Evolutionary conservation across 2,888 invertebrate genomes (phyloP), one percentile per base, ranked within the genome.

Genomic region (Meganola albula): DNA sequence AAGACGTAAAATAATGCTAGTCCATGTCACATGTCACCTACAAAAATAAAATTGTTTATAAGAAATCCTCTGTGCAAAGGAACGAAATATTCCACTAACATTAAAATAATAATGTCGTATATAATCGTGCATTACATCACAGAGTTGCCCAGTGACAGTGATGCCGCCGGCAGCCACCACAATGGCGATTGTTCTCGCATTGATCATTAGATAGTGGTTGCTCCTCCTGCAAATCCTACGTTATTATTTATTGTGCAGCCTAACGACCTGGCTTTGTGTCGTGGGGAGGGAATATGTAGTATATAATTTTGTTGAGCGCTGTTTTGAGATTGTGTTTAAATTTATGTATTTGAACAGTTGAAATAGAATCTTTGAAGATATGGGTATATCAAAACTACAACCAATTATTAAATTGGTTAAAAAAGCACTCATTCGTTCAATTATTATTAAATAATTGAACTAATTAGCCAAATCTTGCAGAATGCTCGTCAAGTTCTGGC

Each of bases 111-210:
- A 52, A 49, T 54, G 54, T 53, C 54, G 47, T 53, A 34, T 27
- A 46, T 50, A 49, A 53, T 49, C 57, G 48, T 40, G 40, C 44
- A 53, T 53, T 53, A 51, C 53, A 53, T 53, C 53, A 53, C 44
- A 34, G 48, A 55, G 50, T 65, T 70, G 59, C 65, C 67, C 70
- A 72, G 70, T 75, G 76, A 77, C 75, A 76, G 66, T 47, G 54
- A 53, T 58, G 73, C 76, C 77, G 68, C 65, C 65, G 76, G 82
- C 78, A 63, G 62, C 63, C 27, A 36, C 62, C 63, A 83, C 80
- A 80, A 83, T 80, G 66, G 71, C 69, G 63, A 82, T 82, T 82
- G 82, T 82, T 77, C 74, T 50, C 32, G 47, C 41, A 36, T 58
- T 58, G 71, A 73, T 69, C 69, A 58, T 44, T 52, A 54, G 71